Conservation (phyloP, 30 jellyfish, hydroid and myxozoan species). For the Turritopsis dohrnii region DNA sequence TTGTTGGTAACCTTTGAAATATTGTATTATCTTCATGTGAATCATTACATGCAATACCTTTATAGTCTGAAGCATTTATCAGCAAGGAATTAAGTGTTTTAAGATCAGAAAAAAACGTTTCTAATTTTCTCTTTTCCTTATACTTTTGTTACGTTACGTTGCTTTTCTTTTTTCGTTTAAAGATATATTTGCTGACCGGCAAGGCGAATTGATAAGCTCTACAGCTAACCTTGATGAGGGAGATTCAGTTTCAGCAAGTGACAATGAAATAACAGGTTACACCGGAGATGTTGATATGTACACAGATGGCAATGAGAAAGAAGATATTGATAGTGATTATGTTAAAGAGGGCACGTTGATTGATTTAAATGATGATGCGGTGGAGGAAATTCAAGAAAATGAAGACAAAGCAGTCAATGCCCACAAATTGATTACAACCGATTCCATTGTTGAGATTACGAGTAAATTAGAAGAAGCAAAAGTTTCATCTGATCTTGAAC, state of each 20-base stretch:
- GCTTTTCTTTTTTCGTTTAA: too few relatives aligned
- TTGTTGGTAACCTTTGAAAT: not conserved
- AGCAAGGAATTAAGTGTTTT: too few relatives aligned
- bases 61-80: too few relatives aligned
- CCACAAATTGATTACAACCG: conserved; percentile 1
- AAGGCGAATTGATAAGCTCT: not conserved
- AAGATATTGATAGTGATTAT: conserved; percentile 22
- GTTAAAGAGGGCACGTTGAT: not conserved
- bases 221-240: conserved; percentile 75
- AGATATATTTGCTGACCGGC: conserved; percentile 17
- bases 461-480: not conserved
- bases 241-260: conserved; percentile 60
- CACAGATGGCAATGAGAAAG: conserved; percentile 26
- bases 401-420: not conserved
- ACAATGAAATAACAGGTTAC: conserved; percentile 60
- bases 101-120: too few relatives aligned
- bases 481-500: not conserved
- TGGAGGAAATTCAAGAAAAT: not conserved
- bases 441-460: conserved; percentile 25
- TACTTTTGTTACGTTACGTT: not conserved
- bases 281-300: conserved; percentile 50
- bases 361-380: conserved; percentile 25
- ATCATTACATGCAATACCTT: too few relatives aligned
- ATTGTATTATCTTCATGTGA: too few relatives aligned
- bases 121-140: not conserved